Conservation (phyloP, 2,113 vertebrate species). For the Xyrauchen texanus region DNA sequence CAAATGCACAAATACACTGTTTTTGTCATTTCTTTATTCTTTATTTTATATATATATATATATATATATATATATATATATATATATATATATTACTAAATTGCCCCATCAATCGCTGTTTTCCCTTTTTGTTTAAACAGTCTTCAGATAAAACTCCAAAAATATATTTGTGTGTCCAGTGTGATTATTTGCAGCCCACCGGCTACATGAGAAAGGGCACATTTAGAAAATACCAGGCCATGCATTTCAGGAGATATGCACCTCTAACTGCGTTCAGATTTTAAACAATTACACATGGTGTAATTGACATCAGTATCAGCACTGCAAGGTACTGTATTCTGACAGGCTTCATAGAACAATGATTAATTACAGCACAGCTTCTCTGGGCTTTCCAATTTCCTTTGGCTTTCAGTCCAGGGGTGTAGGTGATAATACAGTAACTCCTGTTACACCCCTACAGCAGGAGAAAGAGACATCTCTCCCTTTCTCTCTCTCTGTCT, state of each 20-base stretch:
- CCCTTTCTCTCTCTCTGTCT: neutral
- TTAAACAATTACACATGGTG: slow-evolving; percentile 93
- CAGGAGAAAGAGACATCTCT: neutral
- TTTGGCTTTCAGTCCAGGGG: slow-evolving; percentile 76
- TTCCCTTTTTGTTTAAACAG: no score
- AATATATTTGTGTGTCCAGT: no score
- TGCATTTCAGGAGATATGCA: slow-evolving; percentile 69
- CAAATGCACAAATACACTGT: no score
- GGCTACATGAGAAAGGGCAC: neutral
- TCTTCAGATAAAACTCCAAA: no score
- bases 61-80: no score
- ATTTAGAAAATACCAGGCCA: neutral
- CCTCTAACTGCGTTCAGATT: slow-evolving; percentile 49
- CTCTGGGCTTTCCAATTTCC: slow-evolving; percentile 86
- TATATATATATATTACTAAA: no score
- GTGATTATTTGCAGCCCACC: no score
- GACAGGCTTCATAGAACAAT: slow-evolving; percentile 88
- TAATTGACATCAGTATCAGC: slow-evolving; percentile 90
- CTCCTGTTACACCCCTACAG: slow-evolving; percentile 53
- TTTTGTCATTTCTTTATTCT: no score
- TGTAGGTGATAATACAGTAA: slow-evolving; percentile 74
- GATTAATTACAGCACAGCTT: slow-evolving; percentile 92
- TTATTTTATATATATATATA: no score
- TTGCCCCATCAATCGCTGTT: no score
- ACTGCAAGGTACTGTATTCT: slow-evolving; percentile 77